Percentiles rank a stretch among this genome's conserved stretches.
phyloP scores from a whole-genome alignment of 2,888 invertebrate genomes.

The Hemicrepidius hirtus region DNA sequence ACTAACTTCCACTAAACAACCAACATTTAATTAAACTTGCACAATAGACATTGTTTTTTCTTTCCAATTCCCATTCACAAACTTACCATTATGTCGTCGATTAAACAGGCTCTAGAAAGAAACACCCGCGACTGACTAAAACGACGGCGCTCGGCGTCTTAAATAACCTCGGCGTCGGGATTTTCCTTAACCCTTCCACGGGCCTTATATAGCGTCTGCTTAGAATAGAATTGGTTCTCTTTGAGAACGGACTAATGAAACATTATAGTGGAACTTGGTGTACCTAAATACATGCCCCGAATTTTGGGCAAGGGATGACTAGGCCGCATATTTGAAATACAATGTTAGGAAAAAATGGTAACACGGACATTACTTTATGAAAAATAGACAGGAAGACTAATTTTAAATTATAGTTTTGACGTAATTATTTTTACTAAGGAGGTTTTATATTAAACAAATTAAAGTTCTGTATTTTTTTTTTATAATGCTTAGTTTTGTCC shows the following conservation, averaged over 20 bases:
- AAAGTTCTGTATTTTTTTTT: too few species aligned
- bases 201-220: constrained; percentile 67
- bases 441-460: too few species aligned
- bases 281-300: constrained; percentile 43
- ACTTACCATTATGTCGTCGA: constrained; percentile 69
- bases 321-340: constrained; percentile 19
- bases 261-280: constrained; percentile 56
- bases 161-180: constrained; percentile 66
- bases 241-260: constrained; percentile 56
- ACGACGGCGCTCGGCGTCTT: constrained; percentile 59
- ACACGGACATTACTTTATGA: too few species aligned
- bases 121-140: constrained; percentile 68
- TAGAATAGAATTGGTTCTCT: constrained; percentile 63
- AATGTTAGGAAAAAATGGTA: background rate
- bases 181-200: constrained; percentile 60
- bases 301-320: constrained; percentile 48
- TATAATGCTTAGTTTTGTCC: too few species aligned
- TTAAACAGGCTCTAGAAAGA: constrained; percentile 64
- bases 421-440: too few species aligned
- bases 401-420: too few species aligned
- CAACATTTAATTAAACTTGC: background rate
- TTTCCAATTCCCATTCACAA: constrained; percentile 17
- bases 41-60: background rate
- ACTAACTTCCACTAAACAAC: background rate
- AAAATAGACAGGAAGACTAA: too few species aligned